A percentile compares a stretch with the other conserved stretches of the same genome.
Conservation (phyloP, 2,797 vertebrate genomes). For the Mycteria americana region DNA sequence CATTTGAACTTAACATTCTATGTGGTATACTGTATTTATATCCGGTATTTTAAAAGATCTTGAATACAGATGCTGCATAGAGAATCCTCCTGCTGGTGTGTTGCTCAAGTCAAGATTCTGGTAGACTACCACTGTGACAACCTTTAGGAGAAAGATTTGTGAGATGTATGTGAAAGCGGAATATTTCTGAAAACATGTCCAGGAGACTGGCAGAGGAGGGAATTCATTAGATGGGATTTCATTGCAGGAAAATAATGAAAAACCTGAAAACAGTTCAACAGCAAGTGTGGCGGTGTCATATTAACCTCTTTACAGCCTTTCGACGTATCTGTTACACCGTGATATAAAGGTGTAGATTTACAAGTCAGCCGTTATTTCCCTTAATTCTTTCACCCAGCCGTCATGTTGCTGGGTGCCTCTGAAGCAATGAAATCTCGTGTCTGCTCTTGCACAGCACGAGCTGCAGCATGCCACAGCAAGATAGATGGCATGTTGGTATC, state of each 20-base stretch:
- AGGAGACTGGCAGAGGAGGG: not conserved
- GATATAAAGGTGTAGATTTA: not conserved
- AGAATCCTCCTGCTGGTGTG: not conserved
- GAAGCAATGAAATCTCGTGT: not conserved
- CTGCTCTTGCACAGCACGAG: not conserved
- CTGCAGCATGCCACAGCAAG: not conserved
- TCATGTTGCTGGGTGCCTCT: not conserved
- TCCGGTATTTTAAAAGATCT: not conserved
- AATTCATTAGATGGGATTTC: not conserved
- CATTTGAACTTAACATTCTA: constrained; percentile 1
- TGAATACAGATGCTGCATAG: not conserved
- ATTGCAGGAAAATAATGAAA: not conserved
- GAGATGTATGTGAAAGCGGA: not conserved
- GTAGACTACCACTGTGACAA: not conserved
- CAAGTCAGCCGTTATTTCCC: not conserved
- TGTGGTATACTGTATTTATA: not conserved
- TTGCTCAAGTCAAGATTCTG: not conserved
- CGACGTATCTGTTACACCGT: fast-evolving
- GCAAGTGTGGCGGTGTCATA: fast-evolving
- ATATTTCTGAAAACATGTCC: not conserved
- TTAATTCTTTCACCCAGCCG: not conserved
- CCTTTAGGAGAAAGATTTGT: not conserved
- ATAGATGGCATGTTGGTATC: not conserved
- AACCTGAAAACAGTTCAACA: not conserved
- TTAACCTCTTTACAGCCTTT: not conserved